Conservation (phyloP, 1,140 invertebrate species). For the Conopomorpha cramerella region DNA sequence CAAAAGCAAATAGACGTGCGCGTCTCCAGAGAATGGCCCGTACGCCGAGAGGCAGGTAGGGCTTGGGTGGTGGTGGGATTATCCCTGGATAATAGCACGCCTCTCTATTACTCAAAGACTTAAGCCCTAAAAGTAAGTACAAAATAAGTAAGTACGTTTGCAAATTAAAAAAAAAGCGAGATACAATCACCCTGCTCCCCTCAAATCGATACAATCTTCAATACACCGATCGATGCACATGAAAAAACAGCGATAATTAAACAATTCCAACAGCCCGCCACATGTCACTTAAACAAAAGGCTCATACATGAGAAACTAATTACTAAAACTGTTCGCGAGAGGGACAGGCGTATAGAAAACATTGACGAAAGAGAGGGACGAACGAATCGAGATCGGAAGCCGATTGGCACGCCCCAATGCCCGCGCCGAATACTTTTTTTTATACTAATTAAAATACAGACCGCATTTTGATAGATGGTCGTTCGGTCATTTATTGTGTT, state of each 20-base stretch:
- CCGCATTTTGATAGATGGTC: constrained; percentile 31
- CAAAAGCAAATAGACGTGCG: no score
- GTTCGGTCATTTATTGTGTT: constrained; percentile 17
- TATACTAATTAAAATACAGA: constrained; percentile 50
- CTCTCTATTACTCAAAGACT: no score
- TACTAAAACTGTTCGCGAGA: constrained; percentile 17
- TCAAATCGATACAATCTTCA: no score
- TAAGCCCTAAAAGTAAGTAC: no score
- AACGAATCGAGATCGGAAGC: constrained; percentile 31
- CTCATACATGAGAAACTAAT: constrained; percentile 47
- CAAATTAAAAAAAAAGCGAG: no score
- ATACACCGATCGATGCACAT: no score
- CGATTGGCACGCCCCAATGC: constrained; percentile 43
- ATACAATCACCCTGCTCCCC: no score
- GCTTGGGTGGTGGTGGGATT: no score
- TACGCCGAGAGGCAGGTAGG: no score
- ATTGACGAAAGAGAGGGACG: constrained; percentile 11
- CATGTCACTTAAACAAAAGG: constrained; percentile 47
- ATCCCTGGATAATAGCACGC: no score
- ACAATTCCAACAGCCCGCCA: constrained; percentile 27
- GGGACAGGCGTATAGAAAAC: constrained; percentile 7
- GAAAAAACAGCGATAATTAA: constrained; percentile 37
- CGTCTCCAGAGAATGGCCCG: no score
- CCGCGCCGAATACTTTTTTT: constrained; percentile 42
- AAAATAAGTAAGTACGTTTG: no score